Evolutionary conservation across 2,888 invertebrate species (phyloP).

Genomic region (Drymonia ruficornis): DNA sequence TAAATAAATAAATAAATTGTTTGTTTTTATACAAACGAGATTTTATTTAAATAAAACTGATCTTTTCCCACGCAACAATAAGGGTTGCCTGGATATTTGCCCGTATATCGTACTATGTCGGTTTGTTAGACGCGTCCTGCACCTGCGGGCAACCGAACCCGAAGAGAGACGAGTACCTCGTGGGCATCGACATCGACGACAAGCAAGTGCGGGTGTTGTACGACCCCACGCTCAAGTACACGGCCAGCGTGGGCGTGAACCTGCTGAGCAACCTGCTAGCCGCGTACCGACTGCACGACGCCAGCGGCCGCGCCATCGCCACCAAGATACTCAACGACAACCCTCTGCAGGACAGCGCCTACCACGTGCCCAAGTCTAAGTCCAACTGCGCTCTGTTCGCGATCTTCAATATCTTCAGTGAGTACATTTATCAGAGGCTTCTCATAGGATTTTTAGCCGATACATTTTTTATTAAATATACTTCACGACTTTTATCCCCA

Average conservation of each 20-base stretch:
- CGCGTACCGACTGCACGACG: neutral
- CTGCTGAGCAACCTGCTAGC: neutral
- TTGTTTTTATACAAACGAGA: no score
- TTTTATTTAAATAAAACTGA: no score
- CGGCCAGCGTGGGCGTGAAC: neutral
- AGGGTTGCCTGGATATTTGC: no score
- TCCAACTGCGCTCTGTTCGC: constrained; percentile 27
- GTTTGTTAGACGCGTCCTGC: neutral
- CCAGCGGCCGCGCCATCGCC: neutral
- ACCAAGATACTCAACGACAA: neutral
- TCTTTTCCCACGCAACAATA: no score
- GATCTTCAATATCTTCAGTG: constrained; percentile 22
- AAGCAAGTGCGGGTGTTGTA: neutral
- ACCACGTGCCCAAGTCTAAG: neutral
- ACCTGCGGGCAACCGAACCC: neutral
- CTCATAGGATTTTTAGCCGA: no score
- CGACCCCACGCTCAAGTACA: neutral
- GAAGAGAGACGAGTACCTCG: neutral
- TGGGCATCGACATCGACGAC: neutral
- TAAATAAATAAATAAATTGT: no score
- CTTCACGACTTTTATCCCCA: no score
- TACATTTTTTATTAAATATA: no score
- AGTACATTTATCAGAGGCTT: neutral
- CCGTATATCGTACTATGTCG: no score
- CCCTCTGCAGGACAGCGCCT: neutral